Percentiles rank a stretch among this genome's conserved stretches.
Evolutionary conservation across 2,113 vertebrate genomes (phyloP).

Genomic region (Castor canadensis): DNA sequence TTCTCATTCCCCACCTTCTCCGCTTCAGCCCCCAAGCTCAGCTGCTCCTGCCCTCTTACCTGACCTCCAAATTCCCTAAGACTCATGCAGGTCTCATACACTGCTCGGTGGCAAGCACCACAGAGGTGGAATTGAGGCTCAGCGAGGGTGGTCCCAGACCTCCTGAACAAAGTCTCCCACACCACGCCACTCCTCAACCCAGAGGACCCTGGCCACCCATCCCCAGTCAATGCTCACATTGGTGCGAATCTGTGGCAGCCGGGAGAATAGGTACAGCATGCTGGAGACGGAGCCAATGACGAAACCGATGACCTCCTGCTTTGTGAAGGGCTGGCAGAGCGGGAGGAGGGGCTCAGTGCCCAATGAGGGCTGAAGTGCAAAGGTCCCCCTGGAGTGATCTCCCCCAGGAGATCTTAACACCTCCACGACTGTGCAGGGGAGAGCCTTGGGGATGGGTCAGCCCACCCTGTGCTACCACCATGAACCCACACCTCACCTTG

Average conservation of each 20-base stretch:
- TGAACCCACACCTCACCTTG: constrained; percentile 77
- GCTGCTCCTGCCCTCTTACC: background rate
- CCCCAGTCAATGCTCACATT: constrained; percentile 91
- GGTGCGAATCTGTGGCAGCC: constrained; percentile 93
- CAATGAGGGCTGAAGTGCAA: fast-evolving
- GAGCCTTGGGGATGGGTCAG: background rate
- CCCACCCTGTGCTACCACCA: background rate
- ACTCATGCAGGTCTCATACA: background rate
- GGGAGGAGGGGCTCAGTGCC: background rate
- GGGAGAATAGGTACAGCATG: constrained; percentile 92
- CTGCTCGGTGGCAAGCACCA: no score
- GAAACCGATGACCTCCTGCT: constrained; percentile 91
- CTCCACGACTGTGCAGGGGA: background rate
- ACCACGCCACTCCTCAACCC: background rate
- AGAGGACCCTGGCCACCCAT: background rate
- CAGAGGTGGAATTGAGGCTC: no score
- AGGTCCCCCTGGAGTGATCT: background rate
- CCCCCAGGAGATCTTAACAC: background rate
- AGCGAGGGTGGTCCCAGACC: background rate
- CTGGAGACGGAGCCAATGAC: constrained; percentile 92
- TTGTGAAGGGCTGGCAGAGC: constrained; percentile 86
- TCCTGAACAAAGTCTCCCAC: background rate
- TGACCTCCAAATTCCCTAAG: background rate
- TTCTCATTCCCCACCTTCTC: background rate
- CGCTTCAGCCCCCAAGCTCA: background rate